Percentiles rank a stretch among this genome's conserved stretches.
These are phyloP conservation scores for Radopholus similis DNA, from an alignment of 1,140 invertebrate genomes.

Conservation along the genomic window DNA sequence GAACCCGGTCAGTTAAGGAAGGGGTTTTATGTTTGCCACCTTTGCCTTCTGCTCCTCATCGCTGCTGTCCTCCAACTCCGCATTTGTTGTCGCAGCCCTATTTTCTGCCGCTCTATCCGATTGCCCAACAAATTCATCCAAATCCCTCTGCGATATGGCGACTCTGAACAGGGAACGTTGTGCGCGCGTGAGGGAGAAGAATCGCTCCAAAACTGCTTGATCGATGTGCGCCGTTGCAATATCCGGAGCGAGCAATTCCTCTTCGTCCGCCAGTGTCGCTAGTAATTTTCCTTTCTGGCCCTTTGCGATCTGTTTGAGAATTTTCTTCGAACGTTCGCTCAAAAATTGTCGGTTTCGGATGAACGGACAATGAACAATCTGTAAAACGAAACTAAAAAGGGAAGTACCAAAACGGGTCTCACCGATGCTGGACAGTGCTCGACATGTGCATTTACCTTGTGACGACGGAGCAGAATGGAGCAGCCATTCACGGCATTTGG, in stretches of 20 bases:
- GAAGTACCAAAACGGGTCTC: too few species aligned
- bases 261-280: not conserved
- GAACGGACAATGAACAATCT: conserved; percentile 6
- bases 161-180: not conserved
- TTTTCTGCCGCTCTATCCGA: not conserved
- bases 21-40: too few species aligned
- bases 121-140: not conserved
- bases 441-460: not conserved
- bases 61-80: conserved; percentile 9
- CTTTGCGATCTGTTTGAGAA: not conserved
- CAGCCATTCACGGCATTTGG: conserved; percentile 9
- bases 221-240: conserved; percentile 8
- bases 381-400: too few species aligned
- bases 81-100: too few species aligned
- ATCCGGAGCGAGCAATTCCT: not conserved
- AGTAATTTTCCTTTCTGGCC: not conserved
- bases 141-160: not conserved
- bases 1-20: too few species aligned
- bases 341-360: conserved; percentile 6
- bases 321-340: not conserved
- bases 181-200: not conserved
- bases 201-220: not conserved
- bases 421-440: conserved; percentile 4
- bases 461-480: not conserved
- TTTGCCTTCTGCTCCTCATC: conserved; percentile 6